phyloP scores from a whole-genome alignment of 2,888 invertebrate species.

The Uropetala carovei region DNA sequence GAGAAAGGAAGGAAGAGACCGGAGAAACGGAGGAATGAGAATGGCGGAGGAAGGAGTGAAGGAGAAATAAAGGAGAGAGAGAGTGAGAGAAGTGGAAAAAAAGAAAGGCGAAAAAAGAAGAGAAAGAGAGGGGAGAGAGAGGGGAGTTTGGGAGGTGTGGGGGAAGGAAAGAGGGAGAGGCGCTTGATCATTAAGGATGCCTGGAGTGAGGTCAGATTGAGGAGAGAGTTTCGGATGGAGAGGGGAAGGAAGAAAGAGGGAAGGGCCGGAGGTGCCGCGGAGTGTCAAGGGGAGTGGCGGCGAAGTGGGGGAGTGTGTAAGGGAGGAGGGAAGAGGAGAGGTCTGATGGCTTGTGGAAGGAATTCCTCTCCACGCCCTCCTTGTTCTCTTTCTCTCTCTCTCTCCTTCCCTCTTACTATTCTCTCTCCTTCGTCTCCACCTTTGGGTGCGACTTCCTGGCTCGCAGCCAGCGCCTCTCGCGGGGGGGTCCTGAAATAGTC shows the following conservation, averaged over 20 bases:
- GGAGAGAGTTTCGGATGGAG: neutral
- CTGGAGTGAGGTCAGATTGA: neutral
- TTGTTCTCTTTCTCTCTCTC: no score
- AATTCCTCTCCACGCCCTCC: neutral
- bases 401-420: no score
- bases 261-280: neutral
- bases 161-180: neutral
- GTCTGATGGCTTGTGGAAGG: neutral
- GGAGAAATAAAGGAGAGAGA: no score
- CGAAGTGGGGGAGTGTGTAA: neutral
- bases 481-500: constrained; percentile 19
- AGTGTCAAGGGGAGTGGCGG: neutral
- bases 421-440: neutral
- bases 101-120: no score
- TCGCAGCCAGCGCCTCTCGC: neutral
- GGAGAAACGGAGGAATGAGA: no score
- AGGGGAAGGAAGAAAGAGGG: neutral
- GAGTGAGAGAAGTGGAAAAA: no score
- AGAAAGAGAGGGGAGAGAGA: neutral
- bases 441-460: constrained; percentile 35
- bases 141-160: neutral
- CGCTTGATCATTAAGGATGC: neutral
- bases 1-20: no score
- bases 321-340: neutral
- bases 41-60: no score